Base-by-base conservation (phyloP, 2,888 invertebrate species). In the Acleris holmiana region DNA sequence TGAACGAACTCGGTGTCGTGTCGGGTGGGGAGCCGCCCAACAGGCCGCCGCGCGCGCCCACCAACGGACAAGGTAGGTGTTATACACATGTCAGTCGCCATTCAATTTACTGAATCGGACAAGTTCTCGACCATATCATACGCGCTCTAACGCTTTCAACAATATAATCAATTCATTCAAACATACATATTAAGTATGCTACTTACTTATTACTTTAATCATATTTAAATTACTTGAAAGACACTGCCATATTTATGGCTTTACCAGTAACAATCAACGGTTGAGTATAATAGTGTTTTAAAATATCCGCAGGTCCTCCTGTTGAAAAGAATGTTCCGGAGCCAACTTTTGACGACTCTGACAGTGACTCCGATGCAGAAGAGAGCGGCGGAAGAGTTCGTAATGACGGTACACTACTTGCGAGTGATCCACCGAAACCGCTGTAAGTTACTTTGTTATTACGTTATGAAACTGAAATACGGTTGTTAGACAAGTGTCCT, bases 351-450 rank as follows among this genome's bases (percentile, higher is more conserved):
- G 95, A 95, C 57, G 95, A 95, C 79, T 96, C 96, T 59, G 97
- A 97, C 78, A 96, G 95, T 69, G 97, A 97, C 82, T 96, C 96
- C 17, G 97, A 97, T 79, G 96, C 96, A 44, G 97, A 96, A 77
- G 97, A 96, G 78, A 96, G 96, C 75, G 95, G 95, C 72, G 96
- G 97, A 65, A 93, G 96, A 73, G 95, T 95, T 67, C 94, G 97
- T 73, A 98, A 98, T 79, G 99, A 99, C 88, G 99, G 99, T 69
- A 99, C 99, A 2, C 93, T 99, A 62, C 94, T 98, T 61, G 99
- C 99, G 69, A 98, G 98, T 79, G 99, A 99, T 93, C 98, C 99
- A 62, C 98, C 99, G 21, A 97, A 98, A 88, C 99, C 99, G 77
- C 96, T 99, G 98, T 97, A 93, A 96, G 97, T 95, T 46, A 25